phyloP scores from a whole-genome alignment of 2,113 vertebrate genomes.

The Otocyon megalotis region DNA sequence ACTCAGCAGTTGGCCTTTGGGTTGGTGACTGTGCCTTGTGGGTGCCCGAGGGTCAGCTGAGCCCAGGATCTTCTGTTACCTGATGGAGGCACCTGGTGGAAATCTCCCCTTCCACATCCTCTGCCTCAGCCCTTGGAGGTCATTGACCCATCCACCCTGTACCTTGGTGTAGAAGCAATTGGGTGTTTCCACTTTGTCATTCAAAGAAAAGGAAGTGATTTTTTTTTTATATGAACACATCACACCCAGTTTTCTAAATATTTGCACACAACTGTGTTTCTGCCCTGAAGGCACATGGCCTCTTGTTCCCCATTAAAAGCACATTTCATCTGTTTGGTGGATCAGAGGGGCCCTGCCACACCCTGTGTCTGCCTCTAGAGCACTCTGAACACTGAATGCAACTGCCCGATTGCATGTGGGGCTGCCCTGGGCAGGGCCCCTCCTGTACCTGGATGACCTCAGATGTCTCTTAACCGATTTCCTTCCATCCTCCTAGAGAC shows the following conservation, averaged over 20 bases:
- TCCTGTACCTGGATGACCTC: rapidly evolving
- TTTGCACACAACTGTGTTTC: background rate
- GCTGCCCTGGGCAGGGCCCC: too few relatives aligned
- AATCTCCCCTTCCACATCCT: background rate
- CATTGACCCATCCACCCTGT: background rate
- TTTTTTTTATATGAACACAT: background rate
- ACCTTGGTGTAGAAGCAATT: rapidly evolving
- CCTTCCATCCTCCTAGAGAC: background rate
- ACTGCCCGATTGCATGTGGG: rapidly evolving
- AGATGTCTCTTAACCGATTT: background rate
- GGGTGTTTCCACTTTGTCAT: background rate
- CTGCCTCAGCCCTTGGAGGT: background rate
- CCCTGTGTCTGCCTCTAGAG: background rate
- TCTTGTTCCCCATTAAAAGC: background rate
- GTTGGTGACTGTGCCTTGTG: background rate
- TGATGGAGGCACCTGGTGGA: background rate
- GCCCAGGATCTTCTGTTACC: background rate
- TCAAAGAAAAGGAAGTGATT: background rate
- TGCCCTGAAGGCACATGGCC: background rate
- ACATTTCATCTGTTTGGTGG: background rate
- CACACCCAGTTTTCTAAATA: constrained; percentile 63
- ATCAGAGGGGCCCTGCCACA: background rate
- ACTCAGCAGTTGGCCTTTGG: too few relatives aligned
- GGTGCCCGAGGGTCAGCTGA: background rate
- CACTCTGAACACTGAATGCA: rapidly evolving